phyloP scores from a whole-genome alignment of 2,888 invertebrate species.

The Polydesmus complanatus region DNA sequence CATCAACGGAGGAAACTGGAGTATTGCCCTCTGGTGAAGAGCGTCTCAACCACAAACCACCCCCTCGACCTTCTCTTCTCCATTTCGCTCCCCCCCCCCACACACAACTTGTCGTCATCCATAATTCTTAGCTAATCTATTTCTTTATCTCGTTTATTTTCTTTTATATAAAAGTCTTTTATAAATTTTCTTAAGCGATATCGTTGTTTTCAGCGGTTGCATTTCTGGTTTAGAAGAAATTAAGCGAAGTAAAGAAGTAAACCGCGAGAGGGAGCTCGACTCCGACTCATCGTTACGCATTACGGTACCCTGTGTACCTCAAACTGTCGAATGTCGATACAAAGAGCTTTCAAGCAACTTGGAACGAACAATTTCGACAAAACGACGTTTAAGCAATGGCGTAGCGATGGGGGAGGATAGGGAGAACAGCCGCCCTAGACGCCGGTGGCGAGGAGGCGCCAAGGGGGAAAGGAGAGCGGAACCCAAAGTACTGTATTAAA shows the following conservation, averaged over 20 bases:
- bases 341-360: no score
- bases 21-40: not conserved
- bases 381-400: no score
- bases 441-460: no score
- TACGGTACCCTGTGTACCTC: no score
- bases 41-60: not conserved
- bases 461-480: no score
- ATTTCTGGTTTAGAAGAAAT: not conserved
- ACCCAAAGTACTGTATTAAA: no score
- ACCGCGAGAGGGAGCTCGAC: not conserved
- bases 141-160: not conserved
- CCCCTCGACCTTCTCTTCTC: not conserved
- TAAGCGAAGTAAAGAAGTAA: not conserved
- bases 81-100: not conserved
- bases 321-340: no score
- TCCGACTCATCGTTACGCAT: no score
- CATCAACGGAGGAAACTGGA: not conserved
- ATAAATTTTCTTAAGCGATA: not conserved
- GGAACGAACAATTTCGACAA: no score
- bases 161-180: not conserved
- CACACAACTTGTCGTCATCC: not conserved
- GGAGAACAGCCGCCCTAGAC: no score
- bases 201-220: not conserved
- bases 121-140: not conserved
- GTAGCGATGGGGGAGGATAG: no score